phyloP scores from a whole-genome alignment of 2,888 invertebrate genomes.

The Cyaniris semiargus region DNA sequence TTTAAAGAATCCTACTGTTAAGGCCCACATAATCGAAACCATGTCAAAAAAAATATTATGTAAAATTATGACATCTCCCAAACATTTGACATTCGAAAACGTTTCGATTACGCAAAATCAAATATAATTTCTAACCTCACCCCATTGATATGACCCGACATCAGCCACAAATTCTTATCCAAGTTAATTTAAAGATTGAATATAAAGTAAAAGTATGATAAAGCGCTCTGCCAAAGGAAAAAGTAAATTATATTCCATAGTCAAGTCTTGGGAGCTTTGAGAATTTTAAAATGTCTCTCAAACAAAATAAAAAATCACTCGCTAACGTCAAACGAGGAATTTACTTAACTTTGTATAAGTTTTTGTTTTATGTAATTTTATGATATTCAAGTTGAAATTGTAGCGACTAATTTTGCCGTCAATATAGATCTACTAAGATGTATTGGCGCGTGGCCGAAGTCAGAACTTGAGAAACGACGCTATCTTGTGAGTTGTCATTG shows the following conservation, averaged over 20 bases:
- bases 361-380: conserved; percentile 27
- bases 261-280: conserved; percentile 28
- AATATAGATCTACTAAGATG: not conserved
- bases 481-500: no score
- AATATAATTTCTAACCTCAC: not conserved
- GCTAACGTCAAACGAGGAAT: conserved; percentile 28
- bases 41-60: not conserved
- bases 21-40: not conserved
- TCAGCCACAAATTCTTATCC: conserved; percentile 2
- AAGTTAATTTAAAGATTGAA: conserved; percentile 26
- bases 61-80: not conserved
- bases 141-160: not conserved
- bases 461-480: no score
- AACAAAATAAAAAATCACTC: conserved; percentile 30
- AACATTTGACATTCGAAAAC: not conserved
- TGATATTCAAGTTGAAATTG: not conserved
- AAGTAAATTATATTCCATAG: conserved; percentile 28
- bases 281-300: conserved; percentile 28
- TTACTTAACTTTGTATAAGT: conserved; percentile 10
- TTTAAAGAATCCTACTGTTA: not conserved
- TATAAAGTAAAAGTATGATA: conserved; percentile 22
- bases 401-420: not conserved
- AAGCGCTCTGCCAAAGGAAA: not conserved
- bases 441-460: not conserved
- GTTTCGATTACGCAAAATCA: not conserved